These are phyloP conservation scores for Sphinx pinastri DNA, from an alignment of 2,888 invertebrate species.

Conservation along the genomic window DNA sequence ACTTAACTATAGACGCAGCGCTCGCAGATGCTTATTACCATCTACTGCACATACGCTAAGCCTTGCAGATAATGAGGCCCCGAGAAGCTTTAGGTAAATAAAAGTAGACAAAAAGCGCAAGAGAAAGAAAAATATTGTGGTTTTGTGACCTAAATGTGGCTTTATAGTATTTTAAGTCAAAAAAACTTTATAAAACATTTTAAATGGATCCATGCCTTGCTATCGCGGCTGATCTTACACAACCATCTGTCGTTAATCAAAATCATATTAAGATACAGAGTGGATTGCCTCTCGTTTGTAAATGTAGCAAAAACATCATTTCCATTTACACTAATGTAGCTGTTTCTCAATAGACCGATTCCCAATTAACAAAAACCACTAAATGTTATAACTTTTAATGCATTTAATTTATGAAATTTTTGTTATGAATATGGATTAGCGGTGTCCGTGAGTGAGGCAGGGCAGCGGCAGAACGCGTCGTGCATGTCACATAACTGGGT, in stretches of 20 bases:
- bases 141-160: not conserved
- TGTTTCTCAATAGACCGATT: too few relatives aligned
- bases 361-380: too few relatives aligned
- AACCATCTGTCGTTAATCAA: too few relatives aligned
- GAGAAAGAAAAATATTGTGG: not conserved
- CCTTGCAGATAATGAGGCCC: slow-evolving; percentile 31
- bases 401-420: not conserved
- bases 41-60: slow-evolving; percentile 39
- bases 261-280: too few relatives aligned
- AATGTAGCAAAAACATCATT: too few relatives aligned
- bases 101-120: slow-evolving; percentile 8
- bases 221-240: too few relatives aligned
- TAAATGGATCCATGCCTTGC: too few relatives aligned
- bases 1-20: not conserved
- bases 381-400: too few relatives aligned
- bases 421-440: slow-evolving; percentile 14
- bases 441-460: slow-evolving; percentile 11
- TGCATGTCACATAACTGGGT: slow-evolving; percentile 19
- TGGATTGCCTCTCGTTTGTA: too few relatives aligned
- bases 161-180: not conserved
- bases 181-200: too few relatives aligned
- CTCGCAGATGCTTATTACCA: slow-evolving; percentile 6
- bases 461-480: slow-evolving; percentile 3
- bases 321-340: too few relatives aligned
- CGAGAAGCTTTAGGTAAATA: not conserved